Evolutionary conservation across 2,797 vertebrate species (phyloP).

Genomic region (Chromobotia macracanthus): DNA sequence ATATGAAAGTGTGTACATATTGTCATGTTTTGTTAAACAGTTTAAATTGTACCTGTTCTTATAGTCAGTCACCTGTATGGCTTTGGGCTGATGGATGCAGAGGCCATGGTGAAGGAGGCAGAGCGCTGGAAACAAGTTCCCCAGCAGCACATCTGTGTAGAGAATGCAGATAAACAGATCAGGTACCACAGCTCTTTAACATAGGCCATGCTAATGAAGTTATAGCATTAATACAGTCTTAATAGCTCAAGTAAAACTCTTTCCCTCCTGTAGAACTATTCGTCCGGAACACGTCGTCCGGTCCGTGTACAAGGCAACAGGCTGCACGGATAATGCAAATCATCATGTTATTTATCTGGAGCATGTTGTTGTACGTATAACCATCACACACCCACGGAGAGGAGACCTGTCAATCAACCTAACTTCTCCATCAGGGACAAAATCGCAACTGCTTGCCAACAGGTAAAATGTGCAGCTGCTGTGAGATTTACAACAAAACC

Average conservation of each 20-base stretch:
- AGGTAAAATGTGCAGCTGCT: constrained; percentile 76
- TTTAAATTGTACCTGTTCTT: constrained; percentile 55
- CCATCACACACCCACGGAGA: constrained; percentile 93
- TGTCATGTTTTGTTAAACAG: constrained; percentile 35
- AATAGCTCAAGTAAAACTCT: not conserved
- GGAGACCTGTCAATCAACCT: constrained; percentile 97
- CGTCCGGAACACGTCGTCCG: constrained; percentile 92
- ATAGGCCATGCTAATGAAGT: not conserved
- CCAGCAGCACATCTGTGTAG: constrained; percentile 92
- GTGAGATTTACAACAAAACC: not conserved
- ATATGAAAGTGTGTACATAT: constrained; percentile 20
- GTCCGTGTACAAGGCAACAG: constrained; percentile 96
- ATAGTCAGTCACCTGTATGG: constrained; percentile 97
- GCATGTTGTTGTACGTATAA: constrained; percentile 94
- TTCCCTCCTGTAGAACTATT: constrained; percentile 84
- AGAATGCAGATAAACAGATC: constrained; percentile 94
- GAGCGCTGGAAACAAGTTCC: constrained; percentile 97
- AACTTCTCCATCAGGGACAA: constrained; percentile 97
- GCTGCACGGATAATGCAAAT: constrained; percentile 92
- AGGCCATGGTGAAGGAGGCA: constrained; percentile 98
- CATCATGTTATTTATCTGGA: constrained; percentile 97
- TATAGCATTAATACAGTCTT: constrained; percentile 37
- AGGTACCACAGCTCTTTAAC: constrained; percentile 76
- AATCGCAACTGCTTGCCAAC: constrained; percentile 96
- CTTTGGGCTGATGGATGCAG: constrained; percentile 98